phyloP scores from a whole-genome alignment of 2,797 vertebrate species.

The Poliocrania exsul region DNA sequence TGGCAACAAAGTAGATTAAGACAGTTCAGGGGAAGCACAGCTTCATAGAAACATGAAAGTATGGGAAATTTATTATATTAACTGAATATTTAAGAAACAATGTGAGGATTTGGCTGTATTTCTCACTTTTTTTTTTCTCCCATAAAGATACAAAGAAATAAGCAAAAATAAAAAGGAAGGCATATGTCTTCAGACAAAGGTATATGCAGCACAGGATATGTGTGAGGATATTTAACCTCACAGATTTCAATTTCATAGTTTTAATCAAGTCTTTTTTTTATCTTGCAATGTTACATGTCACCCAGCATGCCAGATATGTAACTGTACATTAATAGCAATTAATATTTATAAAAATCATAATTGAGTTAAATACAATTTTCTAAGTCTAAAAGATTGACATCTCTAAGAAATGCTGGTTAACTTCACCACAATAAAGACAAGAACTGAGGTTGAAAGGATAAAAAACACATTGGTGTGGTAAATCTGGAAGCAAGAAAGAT shows the following conservation, averaged over 20 bases:
- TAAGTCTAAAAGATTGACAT: neutral
- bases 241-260: neutral
- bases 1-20: neutral
- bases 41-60: neutral
- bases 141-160: neutral
- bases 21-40: neutral
- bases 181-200: neutral
- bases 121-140: no score
- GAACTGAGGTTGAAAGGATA: neutral
- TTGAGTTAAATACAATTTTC: neutral
- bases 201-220: accelerated
- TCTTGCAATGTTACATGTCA: neutral
- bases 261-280: neutral
- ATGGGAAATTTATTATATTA: neutral
- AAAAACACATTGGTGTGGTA: neutral
- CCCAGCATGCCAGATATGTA: neutral
- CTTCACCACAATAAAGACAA: neutral
- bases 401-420: neutral
- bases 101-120: neutral
- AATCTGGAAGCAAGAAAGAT: neutral
- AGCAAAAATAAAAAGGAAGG: neutral
- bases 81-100: neutral
- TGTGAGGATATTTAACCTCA: neutral
- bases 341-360: neutral
- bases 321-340: neutral